Conservation (phyloP, 1,140 invertebrate genomes). For the Drosophila neocordata region DNA sequence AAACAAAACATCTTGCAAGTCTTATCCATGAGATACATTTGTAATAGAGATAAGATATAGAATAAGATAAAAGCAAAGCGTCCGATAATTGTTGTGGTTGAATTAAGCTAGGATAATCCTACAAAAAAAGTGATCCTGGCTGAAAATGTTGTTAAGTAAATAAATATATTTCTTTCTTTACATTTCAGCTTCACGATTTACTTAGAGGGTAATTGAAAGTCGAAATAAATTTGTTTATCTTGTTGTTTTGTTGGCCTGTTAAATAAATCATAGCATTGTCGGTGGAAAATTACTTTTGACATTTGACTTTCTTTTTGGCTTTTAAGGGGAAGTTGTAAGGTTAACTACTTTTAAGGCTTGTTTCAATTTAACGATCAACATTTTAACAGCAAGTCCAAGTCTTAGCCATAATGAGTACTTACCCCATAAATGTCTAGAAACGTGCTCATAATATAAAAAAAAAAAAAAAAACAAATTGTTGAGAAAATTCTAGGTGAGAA, state of each 20-base stretch:
- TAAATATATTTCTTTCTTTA: not conserved
- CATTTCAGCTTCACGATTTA: not conserved
- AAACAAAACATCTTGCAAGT: too few species aligned
- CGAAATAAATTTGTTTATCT: not conserved
- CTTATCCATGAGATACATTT: too few species aligned
- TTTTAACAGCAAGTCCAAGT: constrained; percentile 34
- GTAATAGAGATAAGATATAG: too few species aligned
- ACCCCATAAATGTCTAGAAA: constrained; percentile 47
- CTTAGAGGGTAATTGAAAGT: not conserved
- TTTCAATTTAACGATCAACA: constrained; percentile 33
- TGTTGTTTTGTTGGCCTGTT: constrained; percentile 18
- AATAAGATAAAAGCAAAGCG: too few species aligned
- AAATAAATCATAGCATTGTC: constrained; percentile 58
- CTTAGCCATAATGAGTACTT: constrained; percentile 36
- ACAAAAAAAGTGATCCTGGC: too few species aligned
- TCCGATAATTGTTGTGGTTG: too few species aligned
- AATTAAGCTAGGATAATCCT: too few species aligned
- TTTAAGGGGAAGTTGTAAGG: constrained; percentile 13
- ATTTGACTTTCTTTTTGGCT: constrained; percentile 62
- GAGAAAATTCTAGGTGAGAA: constrained; percentile 13
- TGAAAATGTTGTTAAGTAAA: too few species aligned
- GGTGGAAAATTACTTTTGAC: constrained; percentile 47
- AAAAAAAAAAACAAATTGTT: constrained; percentile 20
- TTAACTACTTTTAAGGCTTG: constrained; percentile 42
- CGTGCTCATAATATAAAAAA: constrained; percentile 47